Evolutionary conservation across 2,797 vertebrate species (phyloP).

Genomic region (Okamejei kenojei): DNA sequence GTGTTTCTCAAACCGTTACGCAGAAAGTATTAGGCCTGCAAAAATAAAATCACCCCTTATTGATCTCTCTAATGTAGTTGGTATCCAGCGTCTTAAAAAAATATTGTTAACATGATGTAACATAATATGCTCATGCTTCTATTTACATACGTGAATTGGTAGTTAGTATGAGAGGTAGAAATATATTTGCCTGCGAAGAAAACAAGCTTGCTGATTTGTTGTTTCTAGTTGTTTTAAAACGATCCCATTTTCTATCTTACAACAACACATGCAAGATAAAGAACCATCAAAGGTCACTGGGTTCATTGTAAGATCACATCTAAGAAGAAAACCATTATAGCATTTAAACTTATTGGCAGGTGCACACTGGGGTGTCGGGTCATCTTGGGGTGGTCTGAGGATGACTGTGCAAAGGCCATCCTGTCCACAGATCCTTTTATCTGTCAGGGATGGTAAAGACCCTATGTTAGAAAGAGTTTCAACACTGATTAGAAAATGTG

Average conservation of each 20-base stretch:
- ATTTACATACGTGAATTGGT: not conserved
- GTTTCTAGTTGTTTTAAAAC: not conserved
- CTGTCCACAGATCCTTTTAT: conserved; percentile 66
- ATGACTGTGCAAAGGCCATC: conserved; percentile 56
- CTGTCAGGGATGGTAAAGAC: conserved; percentile 66
- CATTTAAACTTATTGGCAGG: conserved; percentile 96
- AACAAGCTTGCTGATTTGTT: not conserved
- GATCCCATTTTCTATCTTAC: conserved; percentile 64
- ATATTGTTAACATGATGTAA: not conserved
- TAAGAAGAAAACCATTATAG: conserved; percentile 79
- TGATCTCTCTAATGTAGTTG: not conserved
- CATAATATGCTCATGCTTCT: not conserved
- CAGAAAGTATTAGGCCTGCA: not conserved
- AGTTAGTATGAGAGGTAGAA: not conserved
- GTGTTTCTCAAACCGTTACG: not conserved
- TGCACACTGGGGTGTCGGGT: conserved; percentile 87
- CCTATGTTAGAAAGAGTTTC: conserved; percentile 62
- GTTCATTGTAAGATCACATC: conserved; percentile 89
- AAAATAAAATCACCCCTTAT: not conserved
- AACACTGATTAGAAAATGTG: conserved; percentile 69
- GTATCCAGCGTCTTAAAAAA: not conserved
- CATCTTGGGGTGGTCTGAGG: conserved; percentile 75
- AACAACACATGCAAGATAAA: conserved; percentile 78
- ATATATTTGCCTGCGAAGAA: not conserved
- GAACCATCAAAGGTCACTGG: conserved; percentile 81